phyloP scores from a whole-genome alignment of 2,797 vertebrate genomes.

The Sebastes taczanowskii region DNA sequence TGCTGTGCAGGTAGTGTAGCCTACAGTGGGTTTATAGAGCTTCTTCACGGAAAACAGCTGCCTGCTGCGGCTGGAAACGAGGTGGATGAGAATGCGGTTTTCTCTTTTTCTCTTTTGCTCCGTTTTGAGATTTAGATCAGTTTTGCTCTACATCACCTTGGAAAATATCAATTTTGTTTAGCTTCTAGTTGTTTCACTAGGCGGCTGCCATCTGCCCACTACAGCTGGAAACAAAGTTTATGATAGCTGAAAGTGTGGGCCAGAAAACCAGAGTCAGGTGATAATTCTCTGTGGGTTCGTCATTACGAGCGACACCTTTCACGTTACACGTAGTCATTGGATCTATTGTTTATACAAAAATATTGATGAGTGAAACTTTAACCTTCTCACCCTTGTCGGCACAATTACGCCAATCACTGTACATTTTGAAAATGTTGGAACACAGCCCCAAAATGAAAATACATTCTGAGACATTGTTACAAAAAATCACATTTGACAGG shows the following conservation, averaged over 20 bases:
- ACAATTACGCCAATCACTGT: neutral
- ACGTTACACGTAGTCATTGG: neutral
- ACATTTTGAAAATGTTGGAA: neutral
- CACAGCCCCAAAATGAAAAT: neutral
- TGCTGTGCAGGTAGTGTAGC: neutral
- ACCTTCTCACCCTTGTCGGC: neutral
- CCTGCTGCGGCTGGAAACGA: neutral
- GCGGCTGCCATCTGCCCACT: neutral
- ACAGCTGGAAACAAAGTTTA: neutral
- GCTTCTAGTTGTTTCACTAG: neutral
- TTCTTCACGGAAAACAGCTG: neutral
- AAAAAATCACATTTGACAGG: neutral
- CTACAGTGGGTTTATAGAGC: neutral
- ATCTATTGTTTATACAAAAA: no score
- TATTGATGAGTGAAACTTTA: neutral
- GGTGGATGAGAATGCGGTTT: neutral
- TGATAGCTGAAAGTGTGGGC: neutral
- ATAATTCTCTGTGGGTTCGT: neutral
- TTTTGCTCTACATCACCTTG: neutral
- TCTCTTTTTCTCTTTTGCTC: neutral
- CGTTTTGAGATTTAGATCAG: neutral
- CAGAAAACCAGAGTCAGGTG: neutral
- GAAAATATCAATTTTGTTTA: neutral
- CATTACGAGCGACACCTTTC: neutral
- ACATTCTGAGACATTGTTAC: neutral